Percentiles rank a stretch among this genome's conserved stretches.
Evolutionary conservation across 2,797 vertebrate genomes (phyloP).

Genomic region (Tinamus major): DNA sequence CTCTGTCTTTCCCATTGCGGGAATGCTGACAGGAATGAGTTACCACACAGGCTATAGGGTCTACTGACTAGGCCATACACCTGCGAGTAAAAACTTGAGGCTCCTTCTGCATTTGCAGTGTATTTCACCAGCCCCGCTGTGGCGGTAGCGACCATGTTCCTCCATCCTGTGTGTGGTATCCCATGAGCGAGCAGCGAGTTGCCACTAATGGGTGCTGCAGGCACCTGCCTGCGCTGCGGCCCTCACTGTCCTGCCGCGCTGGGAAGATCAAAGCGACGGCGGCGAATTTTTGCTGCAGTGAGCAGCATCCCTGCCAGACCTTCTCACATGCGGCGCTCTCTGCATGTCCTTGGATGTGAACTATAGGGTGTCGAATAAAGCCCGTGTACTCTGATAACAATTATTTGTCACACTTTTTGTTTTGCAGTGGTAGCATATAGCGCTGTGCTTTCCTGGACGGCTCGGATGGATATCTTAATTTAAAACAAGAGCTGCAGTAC

Average conservation of each 20-base stretch:
- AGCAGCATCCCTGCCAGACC: background rate
- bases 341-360: background rate
- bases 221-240: accelerated
- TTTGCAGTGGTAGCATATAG: background rate
- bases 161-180: background rate
- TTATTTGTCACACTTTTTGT: background rate
- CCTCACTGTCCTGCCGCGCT: accelerated
- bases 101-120: background rate
- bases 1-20: background rate
- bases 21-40: background rate
- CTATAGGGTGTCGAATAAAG: background rate
- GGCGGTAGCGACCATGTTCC: background rate
- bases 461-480: constrained; percentile 33
- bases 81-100: background rate
- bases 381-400: constrained; percentile 7
- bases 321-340: background rate
- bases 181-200: accelerated
- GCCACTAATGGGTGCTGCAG: background rate
- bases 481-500: background rate
- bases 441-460: background rate
- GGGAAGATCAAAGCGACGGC: background rate
- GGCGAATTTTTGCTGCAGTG: background rate
- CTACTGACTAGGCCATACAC: background rate
- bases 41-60: background rate
- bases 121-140: background rate